These are phyloP conservation scores for Triplophysa tibetana DNA, from an alignment of 2,113 vertebrate species.

Conservation along the genomic window DNA sequence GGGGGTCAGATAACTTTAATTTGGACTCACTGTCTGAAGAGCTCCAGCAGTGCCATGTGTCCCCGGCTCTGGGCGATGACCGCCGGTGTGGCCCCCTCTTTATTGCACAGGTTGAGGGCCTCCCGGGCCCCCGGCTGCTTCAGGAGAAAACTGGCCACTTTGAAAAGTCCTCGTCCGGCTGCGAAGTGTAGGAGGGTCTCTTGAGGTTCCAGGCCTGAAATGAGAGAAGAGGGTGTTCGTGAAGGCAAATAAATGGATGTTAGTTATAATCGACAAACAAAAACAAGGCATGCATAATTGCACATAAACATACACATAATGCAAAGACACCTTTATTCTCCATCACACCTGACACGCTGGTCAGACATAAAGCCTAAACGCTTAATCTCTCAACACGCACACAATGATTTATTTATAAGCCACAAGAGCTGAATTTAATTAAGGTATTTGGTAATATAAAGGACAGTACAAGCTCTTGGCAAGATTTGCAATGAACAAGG, in stretches of 20 bases:
- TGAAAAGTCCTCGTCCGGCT: slow-evolving; percentile 82
- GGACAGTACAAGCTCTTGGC: no score
- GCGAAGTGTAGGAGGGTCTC: slow-evolving; percentile 95
- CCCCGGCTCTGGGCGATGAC: slow-evolving; percentile 81
- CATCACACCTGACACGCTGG: no score
- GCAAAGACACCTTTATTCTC: neutral
- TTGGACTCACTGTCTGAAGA: slow-evolving; percentile 81
- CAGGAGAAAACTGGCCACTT: slow-evolving; percentile 83
- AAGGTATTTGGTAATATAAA: no score
- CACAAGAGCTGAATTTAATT: no score
- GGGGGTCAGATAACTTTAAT: no score
- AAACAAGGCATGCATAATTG: no score
- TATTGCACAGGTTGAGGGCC: slow-evolving; percentile 83
- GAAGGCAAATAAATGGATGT: neutral
- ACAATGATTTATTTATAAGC: no score
- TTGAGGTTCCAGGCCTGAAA: slow-evolving; percentile 80
- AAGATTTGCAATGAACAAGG: no score
- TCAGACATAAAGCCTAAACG: no score
- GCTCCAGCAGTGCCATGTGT: slow-evolving; percentile 75
- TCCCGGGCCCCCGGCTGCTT: slow-evolving; percentile 84
- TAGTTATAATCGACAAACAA: neutral
- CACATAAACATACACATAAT: neutral
- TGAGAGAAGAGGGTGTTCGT: neutral
- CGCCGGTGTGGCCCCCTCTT: slow-evolving; percentile 83
- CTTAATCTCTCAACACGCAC: no score